Evolutionary conservation across 1,140 invertebrate species (phyloP).

Genomic region (Conopomorpha cramerella): DNA sequence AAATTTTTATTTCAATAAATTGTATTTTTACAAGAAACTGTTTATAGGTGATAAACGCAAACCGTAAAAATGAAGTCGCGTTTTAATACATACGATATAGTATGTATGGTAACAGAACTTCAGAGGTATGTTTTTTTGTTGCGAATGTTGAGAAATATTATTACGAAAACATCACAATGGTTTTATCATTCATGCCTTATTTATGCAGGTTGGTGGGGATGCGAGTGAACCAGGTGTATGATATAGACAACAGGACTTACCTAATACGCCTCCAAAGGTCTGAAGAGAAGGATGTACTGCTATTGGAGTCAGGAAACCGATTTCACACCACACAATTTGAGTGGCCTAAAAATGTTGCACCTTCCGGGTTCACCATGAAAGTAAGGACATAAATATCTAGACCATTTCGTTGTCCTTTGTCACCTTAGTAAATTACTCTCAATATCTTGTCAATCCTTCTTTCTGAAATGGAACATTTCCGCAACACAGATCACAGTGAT

Average conservation of each 20-base stretch:
- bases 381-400: no score
- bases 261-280: conserved; percentile 84
- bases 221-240: conserved; percentile 96
- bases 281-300: conserved; percentile 83
- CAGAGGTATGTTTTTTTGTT: no score
- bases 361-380: conserved; percentile 98
- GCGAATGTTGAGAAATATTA: neutral
- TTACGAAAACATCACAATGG: neutral
- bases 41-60: no score
- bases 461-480: no score
- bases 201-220: conserved; percentile 80
- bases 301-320: conserved; percentile 93
- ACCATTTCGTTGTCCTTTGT: no score
- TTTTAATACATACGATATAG: conserved; percentile 90
- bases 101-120: conserved; percentile 83
- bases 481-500: no score
- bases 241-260: conserved; percentile 96
- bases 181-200: neutral
- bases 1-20: no score
- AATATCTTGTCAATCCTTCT: no score
- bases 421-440: no score
- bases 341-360: conserved; percentile 96
- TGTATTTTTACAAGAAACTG: no score
- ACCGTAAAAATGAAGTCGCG: conserved; percentile 81
- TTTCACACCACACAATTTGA: conserved; percentile 95